phyloP scores from a whole-genome alignment of 1,140 invertebrate species.

The Carcinoscorpius rotundicauda region DNA sequence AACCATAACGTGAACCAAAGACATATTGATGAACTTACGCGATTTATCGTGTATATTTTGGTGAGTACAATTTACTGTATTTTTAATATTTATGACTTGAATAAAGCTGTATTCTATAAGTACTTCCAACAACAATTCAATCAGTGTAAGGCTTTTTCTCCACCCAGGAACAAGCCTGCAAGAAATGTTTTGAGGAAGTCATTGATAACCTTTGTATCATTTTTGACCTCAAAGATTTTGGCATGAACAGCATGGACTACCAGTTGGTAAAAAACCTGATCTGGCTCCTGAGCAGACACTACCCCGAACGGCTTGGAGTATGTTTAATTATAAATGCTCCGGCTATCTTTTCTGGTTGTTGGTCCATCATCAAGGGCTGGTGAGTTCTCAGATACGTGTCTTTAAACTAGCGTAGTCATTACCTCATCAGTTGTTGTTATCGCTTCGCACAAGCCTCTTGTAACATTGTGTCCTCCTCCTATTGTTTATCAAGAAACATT shows the following conservation, averaged over 20 bases:
- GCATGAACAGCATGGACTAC: constrained; percentile 58
- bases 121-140: too few relatives aligned
- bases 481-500: too few relatives aligned
- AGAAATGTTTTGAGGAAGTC: constrained; percentile 60
- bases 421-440: too few relatives aligned
- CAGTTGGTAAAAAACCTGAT: constrained; percentile 61
- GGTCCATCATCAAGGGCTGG: constrained; percentile 57
- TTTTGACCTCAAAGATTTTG: constrained; percentile 58
- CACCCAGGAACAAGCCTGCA: constrained; percentile 54
- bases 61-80: constrained; percentile 32
- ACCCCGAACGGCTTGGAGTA: constrained; percentile 58
- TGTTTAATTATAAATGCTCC: constrained; percentile 58
- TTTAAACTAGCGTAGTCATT: too few relatives aligned
- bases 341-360: constrained; percentile 54
- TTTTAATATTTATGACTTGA: neutral
- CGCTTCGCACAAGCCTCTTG: too few relatives aligned
- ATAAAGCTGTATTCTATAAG: too few relatives aligned
- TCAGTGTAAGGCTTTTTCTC: neutral
- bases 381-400: constrained; percentile 27
- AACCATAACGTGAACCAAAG: constrained; percentile 56
- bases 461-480: too few relatives aligned
- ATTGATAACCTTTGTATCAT: constrained; percentile 63
- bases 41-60: constrained; percentile 59
- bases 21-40: constrained; percentile 56
- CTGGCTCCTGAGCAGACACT: constrained; percentile 56